phyloP scores from a whole-genome alignment of 2,797 vertebrate species.

The Galaxias olidus region DNA sequence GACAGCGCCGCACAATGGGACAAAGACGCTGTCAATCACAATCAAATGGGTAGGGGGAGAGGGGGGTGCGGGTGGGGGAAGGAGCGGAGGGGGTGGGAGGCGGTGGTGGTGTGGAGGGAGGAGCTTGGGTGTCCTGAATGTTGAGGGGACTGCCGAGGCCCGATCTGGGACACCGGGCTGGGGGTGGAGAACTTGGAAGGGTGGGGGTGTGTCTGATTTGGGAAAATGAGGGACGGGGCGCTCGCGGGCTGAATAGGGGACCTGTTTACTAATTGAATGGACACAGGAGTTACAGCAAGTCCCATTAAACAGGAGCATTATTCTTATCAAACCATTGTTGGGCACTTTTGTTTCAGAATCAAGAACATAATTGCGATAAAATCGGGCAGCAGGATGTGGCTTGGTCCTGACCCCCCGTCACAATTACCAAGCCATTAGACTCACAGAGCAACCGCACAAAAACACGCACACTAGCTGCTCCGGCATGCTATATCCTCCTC shows the following conservation, averaged over 20 bases:
- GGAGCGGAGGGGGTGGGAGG: constrained; percentile 30
- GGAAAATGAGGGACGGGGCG: constrained; percentile 64
- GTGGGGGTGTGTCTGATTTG: constrained; percentile 37
- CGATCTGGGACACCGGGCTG: constrained; percentile 62
- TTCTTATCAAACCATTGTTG: constrained; percentile 70
- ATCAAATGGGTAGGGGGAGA: constrained; percentile 67
- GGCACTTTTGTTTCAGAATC: constrained; percentile 65
- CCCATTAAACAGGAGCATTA: constrained; percentile 70
- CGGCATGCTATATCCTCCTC: background rate
- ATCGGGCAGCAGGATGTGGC: constrained; percentile 55
- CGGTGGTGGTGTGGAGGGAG: constrained; percentile 51
- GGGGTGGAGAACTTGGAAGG: constrained; percentile 39
- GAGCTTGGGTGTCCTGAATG: constrained; percentile 67
- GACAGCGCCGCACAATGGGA: constrained; percentile 81
- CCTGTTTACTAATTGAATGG: constrained; percentile 75
- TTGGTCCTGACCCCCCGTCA: constrained; percentile 50
- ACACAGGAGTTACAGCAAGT: constrained; percentile 73
- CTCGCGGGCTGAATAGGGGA: constrained; percentile 65
- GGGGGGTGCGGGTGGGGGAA: background rate
- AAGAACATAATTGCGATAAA: constrained; percentile 58
- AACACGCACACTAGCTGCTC: background rate
- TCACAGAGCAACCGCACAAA: constrained; percentile 13
- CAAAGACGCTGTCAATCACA: constrained; percentile 83
- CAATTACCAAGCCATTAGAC: constrained; percentile 47
- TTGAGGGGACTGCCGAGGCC: constrained; percentile 62